phyloP scores from a whole-genome alignment of 2,797 vertebrate genomes.

The Scolopax bukidnonensis region DNA sequence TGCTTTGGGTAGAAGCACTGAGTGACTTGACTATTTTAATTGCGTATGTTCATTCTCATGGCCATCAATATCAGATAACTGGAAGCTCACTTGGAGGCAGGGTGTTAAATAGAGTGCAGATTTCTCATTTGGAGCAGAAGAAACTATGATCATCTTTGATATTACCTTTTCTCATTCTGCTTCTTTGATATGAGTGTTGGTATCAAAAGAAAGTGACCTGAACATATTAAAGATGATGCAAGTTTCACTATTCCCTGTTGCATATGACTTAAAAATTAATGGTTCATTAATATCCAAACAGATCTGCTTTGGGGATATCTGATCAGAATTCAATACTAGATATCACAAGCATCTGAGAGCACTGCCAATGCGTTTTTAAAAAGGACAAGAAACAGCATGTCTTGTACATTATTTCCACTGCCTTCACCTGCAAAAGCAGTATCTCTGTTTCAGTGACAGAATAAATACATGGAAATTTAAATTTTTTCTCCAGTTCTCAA shows the following conservation, averaged over 20 bases:
- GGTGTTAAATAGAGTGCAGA: background rate
- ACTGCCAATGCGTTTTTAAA: background rate
- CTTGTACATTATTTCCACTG: background rate
- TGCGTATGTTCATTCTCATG: background rate
- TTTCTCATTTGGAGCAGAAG: background rate
- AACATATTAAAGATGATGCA: background rate
- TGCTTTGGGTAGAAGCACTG: background rate
- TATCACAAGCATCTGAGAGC: background rate
- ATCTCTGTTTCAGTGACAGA: background rate
- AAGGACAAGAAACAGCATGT: background rate
- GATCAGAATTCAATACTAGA: conserved; percentile 3
- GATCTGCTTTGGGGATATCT: background rate
- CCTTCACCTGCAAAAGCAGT: background rate
- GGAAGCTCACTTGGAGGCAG: background rate
- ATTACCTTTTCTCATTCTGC: background rate
- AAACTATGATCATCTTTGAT: background rate
- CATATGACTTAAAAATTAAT: conserved; percentile 37
- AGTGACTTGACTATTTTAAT: background rate
- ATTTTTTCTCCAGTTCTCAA: background rate
- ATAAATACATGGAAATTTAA: background rate
- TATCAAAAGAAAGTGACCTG: conserved; percentile 49
- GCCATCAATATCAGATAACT: background rate
- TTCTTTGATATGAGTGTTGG: background rate
- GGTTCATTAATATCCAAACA: conserved; percentile 34
- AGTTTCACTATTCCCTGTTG: conserved; percentile 9